Evolutionary conservation across 2,797 vertebrate species (phyloP).

Genomic region (Gouania willdenowi): DNA sequence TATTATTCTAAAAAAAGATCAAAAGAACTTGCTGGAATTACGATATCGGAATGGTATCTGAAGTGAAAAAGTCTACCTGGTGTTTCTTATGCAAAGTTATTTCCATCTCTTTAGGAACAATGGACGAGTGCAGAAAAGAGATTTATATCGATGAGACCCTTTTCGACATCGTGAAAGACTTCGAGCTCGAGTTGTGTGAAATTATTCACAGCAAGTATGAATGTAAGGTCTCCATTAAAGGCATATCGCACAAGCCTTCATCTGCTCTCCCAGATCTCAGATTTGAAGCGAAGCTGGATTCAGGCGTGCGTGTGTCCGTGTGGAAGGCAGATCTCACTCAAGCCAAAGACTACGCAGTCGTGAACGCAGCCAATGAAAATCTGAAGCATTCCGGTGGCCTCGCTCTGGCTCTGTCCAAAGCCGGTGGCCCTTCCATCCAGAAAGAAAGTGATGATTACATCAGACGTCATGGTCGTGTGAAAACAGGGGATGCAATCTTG

Average conservation of each 20-base stretch:
- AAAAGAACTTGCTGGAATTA: too few species aligned
- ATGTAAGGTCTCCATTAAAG: conserved; percentile 51
- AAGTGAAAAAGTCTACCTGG: too few species aligned
- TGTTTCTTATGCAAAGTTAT: not conserved
- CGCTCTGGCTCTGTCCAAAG: conserved; percentile 68
- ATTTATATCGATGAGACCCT: conserved; percentile 40
- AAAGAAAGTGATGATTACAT: conserved; percentile 33
- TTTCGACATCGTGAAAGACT: conserved; percentile 54
- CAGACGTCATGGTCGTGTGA: rapidly evolving
- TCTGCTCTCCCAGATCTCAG: conserved; percentile 13
- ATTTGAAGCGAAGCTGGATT: conserved; percentile 35
- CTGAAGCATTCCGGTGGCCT: conserved; percentile 78
- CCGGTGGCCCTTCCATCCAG: conserved; percentile 77
- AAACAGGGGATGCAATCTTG: conserved; percentile 46
- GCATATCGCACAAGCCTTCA: conserved; percentile 13
- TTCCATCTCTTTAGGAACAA: conserved; percentile 20
- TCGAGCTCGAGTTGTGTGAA: conserved; percentile 26
- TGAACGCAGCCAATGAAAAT: conserved; percentile 82
- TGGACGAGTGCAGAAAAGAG: conserved; percentile 1
- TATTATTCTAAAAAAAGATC: too few species aligned
- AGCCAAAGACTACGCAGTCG: conserved; percentile 76
- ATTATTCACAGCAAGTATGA: conserved; percentile 73
- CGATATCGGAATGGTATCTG: too few species aligned
- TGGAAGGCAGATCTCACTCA: conserved; percentile 83
- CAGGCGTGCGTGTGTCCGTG: conserved; percentile 72